Evolutionary conservation across 2,113 vertebrate species (phyloP), one percentile per base, ranked within the genome.

Genomic region (Aspiorhynchus laticeps): DNA sequence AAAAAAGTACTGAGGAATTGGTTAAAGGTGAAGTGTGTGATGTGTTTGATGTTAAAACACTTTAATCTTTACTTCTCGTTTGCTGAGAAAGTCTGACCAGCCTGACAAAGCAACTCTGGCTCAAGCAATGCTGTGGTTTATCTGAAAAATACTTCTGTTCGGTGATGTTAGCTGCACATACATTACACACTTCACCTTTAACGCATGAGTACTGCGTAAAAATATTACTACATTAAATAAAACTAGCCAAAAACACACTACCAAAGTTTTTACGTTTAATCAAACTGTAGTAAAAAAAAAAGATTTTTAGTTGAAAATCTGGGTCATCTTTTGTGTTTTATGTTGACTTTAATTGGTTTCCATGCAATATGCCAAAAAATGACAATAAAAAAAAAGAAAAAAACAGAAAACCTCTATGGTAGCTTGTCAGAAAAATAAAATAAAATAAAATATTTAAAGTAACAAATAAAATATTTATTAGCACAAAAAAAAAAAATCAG

Each of bases 1-100:
- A 48, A 36, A 53, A 26, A 31, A 31, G 63, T n/a, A 71, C 41
- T 26, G 41, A 76, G 73, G n/a, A 75, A 46, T 8, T 0, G 12
- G 73, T 15, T 75, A 26, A 75, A 46, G 41, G 12, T 46, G 24
- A 43, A 26, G 73, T 8, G 41, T 43, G 41, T 21, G n/a, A 43
- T 26, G 73, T n/a, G 73, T 75, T 75, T 75, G 73, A 76, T 76
- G 41, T 26, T 15, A n/a, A 46, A 76, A 48, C 12, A 26, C 41
- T 76, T 76, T 46, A n/a, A 43, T 75, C 24, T 46, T 75, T 17
- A 76, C 73, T 76, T 48, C n/a, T 76, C 41, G 24, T 15, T 28
- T 76, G 74, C 48, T 17, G 41, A 48, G 41, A 28, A 73, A 7
- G 41, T 26, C 12, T 12, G 24, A 48, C 41, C n/a, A 26, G 74